Conservation (phyloP, 1,140 invertebrate species). For the Leptinotarsa undecemlineata region DNA sequence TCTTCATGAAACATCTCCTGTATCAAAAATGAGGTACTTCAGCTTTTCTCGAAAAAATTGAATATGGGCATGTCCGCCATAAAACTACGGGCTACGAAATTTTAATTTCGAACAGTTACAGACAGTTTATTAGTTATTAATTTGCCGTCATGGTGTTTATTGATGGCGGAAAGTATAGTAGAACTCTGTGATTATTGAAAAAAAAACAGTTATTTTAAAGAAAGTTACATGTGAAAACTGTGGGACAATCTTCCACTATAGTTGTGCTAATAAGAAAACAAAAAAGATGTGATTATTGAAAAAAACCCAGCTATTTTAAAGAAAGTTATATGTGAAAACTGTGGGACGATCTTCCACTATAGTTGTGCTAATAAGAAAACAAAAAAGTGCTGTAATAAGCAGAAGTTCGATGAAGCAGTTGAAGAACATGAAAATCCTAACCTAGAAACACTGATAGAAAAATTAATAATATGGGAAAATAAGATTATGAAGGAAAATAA, state of each 20-base stretch:
- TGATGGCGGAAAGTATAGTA: neutral
- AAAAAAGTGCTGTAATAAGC: constrained; percentile 17
- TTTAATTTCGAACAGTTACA: no score
- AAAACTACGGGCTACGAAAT: no score
- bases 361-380: neutral
- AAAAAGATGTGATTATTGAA: no score
- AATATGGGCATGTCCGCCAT: no score
- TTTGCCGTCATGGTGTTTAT: no score
- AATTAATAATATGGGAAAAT: constrained; percentile 8
- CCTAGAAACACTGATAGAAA: neutral
- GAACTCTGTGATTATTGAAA: neutral
- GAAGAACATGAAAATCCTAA: constrained; percentile 12
- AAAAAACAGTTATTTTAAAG: constrained; percentile 1
- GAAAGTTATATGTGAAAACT: constrained; percentile 2
- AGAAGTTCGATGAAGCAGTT: constrained; percentile 17
- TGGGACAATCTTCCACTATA: neutral
- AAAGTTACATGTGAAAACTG: neutral
- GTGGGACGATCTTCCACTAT: neutral
- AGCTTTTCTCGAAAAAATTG: no score
- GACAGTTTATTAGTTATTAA: no score
- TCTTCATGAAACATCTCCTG: no score
- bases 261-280: neutral
- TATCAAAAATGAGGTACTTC: no score
- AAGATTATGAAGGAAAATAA: neutral
- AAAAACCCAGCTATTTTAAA: neutral